Conservation (phyloP, 2,113 vertebrate species). For the Vimba vimba region DNA sequence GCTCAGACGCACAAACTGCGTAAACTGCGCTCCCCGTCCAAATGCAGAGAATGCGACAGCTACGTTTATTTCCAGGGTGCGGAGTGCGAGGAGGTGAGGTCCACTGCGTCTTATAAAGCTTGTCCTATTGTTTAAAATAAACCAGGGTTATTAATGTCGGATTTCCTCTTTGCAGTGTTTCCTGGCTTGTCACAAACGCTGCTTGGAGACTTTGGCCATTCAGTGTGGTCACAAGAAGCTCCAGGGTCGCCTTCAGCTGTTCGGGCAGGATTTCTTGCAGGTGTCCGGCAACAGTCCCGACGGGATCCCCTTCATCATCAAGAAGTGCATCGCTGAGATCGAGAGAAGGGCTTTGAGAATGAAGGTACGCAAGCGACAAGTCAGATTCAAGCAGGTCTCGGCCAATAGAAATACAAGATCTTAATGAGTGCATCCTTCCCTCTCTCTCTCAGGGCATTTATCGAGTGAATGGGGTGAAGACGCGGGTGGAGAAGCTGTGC, state of each 20-base stretch:
- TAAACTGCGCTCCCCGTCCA: conserved; percentile 89
- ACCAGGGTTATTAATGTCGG: not conserved
- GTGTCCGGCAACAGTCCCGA: conserved; percentile 76
- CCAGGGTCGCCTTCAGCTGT: conserved; percentile 92
- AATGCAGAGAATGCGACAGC: conserved; percentile 96
- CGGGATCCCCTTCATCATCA: conserved; percentile 89
- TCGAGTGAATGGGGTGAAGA: conserved; percentile 94
- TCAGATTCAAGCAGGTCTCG: not conserved
- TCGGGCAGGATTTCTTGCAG: conserved; percentile 85
- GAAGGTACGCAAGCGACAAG: conserved; percentile 78
- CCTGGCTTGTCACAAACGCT: conserved; percentile 95
- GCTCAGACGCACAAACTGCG: conserved; percentile 90
- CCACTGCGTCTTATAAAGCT: not conserved
- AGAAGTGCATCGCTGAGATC: conserved; percentile 89
- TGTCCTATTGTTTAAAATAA: not conserved
- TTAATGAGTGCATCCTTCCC: too few relatives aligned
- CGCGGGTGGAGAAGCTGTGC: conserved; percentile 95
- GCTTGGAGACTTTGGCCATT: conserved; percentile 93
- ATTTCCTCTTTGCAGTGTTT: conserved; percentile 79
- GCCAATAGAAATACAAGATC: not conserved
- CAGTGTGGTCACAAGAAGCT: conserved; percentile 97
- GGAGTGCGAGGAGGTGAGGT: conserved; percentile 92
- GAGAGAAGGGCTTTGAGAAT: conserved; percentile 88
- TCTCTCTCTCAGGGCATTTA: conserved; percentile 87
- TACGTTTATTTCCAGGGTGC: conserved; percentile 98